These are phyloP conservation scores for Molossus alvarezi DNA, from an alignment of 2,797 vertebrate genomes.

Conservation along the genomic window DNA sequence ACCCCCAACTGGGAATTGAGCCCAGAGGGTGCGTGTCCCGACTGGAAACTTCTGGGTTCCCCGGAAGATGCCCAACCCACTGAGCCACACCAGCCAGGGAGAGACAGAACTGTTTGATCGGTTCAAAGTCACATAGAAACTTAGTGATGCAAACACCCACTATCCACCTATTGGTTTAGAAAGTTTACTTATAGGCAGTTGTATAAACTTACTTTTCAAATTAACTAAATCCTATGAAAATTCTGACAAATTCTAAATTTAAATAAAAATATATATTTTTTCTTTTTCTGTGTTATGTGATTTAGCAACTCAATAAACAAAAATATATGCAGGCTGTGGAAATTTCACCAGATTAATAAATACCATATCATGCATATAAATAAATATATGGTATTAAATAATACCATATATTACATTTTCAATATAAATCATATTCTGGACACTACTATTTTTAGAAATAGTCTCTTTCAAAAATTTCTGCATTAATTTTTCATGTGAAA, in stretches of 20 bases:
- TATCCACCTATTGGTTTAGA: neutral
- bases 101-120: neutral
- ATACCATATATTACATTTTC: neutral
- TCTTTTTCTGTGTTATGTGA: neutral
- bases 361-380: neutral
- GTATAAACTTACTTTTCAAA: neutral
- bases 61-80: too few species aligned
- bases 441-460: neutral
- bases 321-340: neutral
- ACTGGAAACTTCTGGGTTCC: too few species aligned
- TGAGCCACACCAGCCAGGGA: too few species aligned
- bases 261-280: neutral
- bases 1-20: too few species aligned
- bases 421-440: neutral
- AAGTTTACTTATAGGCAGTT: neutral
- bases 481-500: neutral
- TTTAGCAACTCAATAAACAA: neutral
- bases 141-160: too few species aligned
- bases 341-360: neutral
- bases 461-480: neutral
- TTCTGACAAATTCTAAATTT: neutral
- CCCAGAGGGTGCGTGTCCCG: too few species aligned
- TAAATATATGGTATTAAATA: too few species aligned
- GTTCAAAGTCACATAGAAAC: neutral
- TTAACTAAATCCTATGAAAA: neutral